A percentile compares a stretch with the other conserved stretches of the same genome.
Conservation (phyloP, 2,888 invertebrate species). For the Amiota minor region DNA sequence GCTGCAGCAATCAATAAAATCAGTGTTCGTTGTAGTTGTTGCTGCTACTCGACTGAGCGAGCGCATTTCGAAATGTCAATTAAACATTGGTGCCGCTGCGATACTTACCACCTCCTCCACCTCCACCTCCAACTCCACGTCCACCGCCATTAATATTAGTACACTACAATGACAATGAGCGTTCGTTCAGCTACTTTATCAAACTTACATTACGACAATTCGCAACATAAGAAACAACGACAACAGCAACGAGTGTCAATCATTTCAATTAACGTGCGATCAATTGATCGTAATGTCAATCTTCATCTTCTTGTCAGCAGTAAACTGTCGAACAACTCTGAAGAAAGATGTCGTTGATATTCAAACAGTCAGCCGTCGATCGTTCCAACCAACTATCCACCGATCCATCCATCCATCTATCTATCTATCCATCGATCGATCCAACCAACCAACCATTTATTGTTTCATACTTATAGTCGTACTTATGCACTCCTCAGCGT, state of each 20-base stretch:
- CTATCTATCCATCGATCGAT: neutral
- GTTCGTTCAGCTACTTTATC: no score
- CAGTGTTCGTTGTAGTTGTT: neutral
- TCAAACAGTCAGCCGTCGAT: neutral
- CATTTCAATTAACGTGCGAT: constrained; percentile 65
- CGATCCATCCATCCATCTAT: neutral
- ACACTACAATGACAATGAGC: constrained; percentile 22
- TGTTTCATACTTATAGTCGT: no score
- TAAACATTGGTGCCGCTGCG: neutral
- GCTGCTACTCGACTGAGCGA: constrained; percentile 3
- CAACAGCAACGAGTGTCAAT: constrained; percentile 52
- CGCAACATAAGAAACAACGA: constrained; percentile 17
- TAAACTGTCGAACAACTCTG: neutral
- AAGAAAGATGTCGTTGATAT: constrained; percentile 44
- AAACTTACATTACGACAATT: no score
- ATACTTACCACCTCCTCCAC: neutral
- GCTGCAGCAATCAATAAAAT: constrained; percentile 13
- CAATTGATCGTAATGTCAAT: constrained; percentile 64
- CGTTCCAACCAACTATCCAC: neutral
- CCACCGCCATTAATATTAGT: no score
- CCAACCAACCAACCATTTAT: no score
- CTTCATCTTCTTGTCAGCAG: constrained; percentile 48
- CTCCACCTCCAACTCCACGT: neutral
- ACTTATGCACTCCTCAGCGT: no score
- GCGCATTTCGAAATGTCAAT: constrained; percentile 20